Evolutionary conservation across 2,113 vertebrate species (phyloP).

Genomic region (Alosa alosa): DNA sequence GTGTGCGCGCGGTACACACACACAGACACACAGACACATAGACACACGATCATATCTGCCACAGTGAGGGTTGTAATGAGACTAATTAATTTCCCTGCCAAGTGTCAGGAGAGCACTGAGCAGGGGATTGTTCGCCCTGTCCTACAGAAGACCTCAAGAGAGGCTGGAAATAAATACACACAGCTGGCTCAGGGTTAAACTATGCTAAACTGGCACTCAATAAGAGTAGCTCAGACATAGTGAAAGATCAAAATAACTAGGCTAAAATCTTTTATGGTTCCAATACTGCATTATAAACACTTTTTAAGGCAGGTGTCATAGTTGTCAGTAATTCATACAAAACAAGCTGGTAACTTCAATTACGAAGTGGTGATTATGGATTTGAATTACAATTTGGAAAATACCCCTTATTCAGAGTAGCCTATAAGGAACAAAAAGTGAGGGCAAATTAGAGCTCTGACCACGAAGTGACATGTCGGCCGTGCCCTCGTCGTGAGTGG

Average conservation of each 20-base stretch:
- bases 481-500: neutral
- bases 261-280: neutral
- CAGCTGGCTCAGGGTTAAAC: conserved; percentile 15
- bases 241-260: neutral
- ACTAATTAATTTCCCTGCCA: conserved; percentile 53
- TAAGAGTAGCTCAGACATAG: neutral
- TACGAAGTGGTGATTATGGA: neutral
- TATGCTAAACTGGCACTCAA: neutral
- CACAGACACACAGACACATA: neutral
- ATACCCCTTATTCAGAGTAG: neutral
- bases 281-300: neutral
- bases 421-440: neutral
- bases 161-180: conserved; percentile 38
- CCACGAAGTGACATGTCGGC: conserved; percentile 11
- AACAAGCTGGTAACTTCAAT: neutral
- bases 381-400: conserved; percentile 1
- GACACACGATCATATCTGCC: conserved; percentile 44
- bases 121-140: conserved; percentile 50
- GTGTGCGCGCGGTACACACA: neutral
- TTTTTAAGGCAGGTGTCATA: neutral
- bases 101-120: conserved; percentile 54
- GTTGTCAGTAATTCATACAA: neutral
- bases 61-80: conserved; percentile 49
- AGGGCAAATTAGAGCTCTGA: neutral
- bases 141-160: conserved; percentile 55